A percentile compares a stretch with the other conserved stretches of the same genome.
Conservation (phyloP, 1,140 invertebrate species). For the Penaeus chinensis region DNA sequence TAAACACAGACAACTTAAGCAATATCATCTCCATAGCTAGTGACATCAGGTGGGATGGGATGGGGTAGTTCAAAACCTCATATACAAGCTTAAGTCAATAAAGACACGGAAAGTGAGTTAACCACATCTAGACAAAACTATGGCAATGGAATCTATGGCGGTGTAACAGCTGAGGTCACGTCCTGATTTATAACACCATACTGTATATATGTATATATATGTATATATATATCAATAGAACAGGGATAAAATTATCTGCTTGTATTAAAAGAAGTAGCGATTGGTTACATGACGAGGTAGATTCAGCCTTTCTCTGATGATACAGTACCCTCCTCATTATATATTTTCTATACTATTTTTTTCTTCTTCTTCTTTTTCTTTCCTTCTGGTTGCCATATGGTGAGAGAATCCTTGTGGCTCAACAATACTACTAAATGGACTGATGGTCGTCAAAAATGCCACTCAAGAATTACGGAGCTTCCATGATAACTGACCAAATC, state of each 20-base stretch:
- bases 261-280: slow-evolving; percentile 52
- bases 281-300: slow-evolving; percentile 59
- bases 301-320: slow-evolving; percentile 53
- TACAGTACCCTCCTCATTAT: slow-evolving; percentile 43
- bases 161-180: slow-evolving; percentile 49
- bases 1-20: slow-evolving; percentile 40
- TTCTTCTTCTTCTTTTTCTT: too few relatives aligned
- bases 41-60: background rate
- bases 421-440: background rate
- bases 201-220: slow-evolving; percentile 13
- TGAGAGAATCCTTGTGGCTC: too few relatives aligned
- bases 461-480: background rate
- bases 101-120: slow-evolving; percentile 6
- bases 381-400: too few relatives aligned
- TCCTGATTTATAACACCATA: slow-evolving; percentile 53
- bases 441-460: background rate
- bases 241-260: slow-evolving; percentile 48
- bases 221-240: slow-evolving; percentile 22
- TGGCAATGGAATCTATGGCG: slow-evolving; percentile 58
- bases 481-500: too few relatives aligned
- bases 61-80: slow-evolving; percentile 34
- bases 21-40: slow-evolving; percentile 47
- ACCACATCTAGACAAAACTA: slow-evolving; percentile 53
- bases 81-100: slow-evolving; percentile 36
- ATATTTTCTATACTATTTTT: background rate